A percentile compares a stretch with the other conserved stretches of the same genome.
Conservation (phyloP, 2,888 invertebrate species). For the Mantis religiosa region DNA sequence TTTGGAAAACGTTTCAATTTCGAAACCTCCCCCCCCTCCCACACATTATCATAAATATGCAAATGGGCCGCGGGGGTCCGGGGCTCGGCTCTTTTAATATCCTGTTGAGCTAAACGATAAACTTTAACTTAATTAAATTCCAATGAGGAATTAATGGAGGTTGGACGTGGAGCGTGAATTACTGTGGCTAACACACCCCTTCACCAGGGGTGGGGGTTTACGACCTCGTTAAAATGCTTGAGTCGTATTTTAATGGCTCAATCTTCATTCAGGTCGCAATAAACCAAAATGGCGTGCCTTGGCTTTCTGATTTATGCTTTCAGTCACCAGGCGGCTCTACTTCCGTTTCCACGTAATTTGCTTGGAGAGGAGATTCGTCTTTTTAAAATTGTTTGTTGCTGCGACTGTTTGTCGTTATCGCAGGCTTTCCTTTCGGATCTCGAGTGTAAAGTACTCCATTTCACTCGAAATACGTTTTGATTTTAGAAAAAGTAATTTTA, state of each 20-base stretch:
- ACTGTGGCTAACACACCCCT: neutral
- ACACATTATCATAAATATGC: constrained; percentile 1
- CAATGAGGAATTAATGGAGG: constrained; percentile 32
- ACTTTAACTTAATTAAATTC: constrained; percentile 31
- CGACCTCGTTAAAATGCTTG: constrained; percentile 16
- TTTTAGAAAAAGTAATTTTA: no score
- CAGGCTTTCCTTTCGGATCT: no score
- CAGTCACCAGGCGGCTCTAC: neutral
- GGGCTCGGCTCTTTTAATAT: constrained; percentile 28
- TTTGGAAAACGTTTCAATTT: no score
- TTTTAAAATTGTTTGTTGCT: no score
- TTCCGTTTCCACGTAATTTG: neutral
- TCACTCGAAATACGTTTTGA: no score
- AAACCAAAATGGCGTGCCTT: constrained; percentile 16
- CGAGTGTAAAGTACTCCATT: no score
- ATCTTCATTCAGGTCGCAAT: constrained; percentile 18
- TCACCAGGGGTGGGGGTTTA: constrained; percentile 17
- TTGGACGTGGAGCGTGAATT: constrained; percentile 24
- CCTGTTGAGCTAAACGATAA: constrained; percentile 27
- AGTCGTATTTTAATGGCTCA: constrained; percentile 21
- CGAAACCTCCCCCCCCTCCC: no score
- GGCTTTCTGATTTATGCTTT: neutral
- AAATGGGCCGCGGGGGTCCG: constrained; percentile 6
- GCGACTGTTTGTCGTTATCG: no score
- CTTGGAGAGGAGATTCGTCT: neutral